These are phyloP conservation scores for Drosophila setifemur DNA, from an alignment of 1,140 invertebrate genomes.

Conservation along the genomic window DNA sequence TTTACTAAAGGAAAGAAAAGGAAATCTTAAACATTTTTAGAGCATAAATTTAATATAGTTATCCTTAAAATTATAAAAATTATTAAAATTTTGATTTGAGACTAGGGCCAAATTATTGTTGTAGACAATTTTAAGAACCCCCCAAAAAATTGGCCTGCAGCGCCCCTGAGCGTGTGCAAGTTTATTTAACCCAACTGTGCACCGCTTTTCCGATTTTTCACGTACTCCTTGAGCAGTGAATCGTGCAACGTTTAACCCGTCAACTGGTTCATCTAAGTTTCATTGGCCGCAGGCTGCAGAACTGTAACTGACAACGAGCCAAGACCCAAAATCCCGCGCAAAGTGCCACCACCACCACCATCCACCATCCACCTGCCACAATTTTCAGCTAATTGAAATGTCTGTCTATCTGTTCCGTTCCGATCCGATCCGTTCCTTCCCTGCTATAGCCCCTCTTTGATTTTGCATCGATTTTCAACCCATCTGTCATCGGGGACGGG, in stretches of 20 bases:
- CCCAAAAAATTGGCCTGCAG: too few species aligned
- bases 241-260: conserved; percentile 62
- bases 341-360: conserved; percentile 1
- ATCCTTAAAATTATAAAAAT: too few species aligned
- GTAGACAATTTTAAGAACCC: too few species aligned
- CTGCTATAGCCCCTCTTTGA: too few species aligned
- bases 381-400: conserved; percentile 75
- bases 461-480: too few species aligned
- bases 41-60: too few species aligned
- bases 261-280: conserved; percentile 72
- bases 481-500: conserved; percentile 48
- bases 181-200: conserved; percentile 9
- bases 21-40: too few species aligned
- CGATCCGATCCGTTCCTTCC: background rate
- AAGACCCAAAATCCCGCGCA: conserved; percentile 31
- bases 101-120: too few species aligned
- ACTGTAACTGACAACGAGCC: conserved; percentile 54
- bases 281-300: conserved; percentile 61
- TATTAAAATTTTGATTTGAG: too few species aligned
- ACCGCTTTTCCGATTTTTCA: background rate
- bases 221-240: conserved; percentile 49
- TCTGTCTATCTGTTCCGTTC: conserved; percentile 41
- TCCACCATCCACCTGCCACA: conserved; percentile 42
- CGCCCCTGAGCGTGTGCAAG: too few species aligned
- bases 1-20: background rate